Percentiles rank a stretch among this genome's conserved stretches.
Evolutionary conservation across 1,140 invertebrate species (phyloP).

Genomic region (Neodiprion virginianus): DNA sequence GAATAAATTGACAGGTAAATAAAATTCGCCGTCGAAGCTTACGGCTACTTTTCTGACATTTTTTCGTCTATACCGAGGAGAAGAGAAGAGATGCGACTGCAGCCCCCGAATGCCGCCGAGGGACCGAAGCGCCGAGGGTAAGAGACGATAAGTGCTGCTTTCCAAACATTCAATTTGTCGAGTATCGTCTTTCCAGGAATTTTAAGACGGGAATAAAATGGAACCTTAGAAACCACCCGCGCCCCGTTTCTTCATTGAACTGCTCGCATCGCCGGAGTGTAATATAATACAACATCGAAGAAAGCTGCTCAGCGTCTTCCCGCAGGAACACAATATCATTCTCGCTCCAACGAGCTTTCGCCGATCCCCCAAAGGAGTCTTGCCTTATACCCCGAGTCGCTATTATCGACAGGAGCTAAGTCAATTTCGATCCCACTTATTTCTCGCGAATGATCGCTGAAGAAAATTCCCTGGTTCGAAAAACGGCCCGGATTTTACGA

Average conservation of each 20-base stretch:
- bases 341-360: neutral
- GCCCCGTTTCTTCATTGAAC: neutral
- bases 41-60: too few relatives aligned
- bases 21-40: too few relatives aligned
- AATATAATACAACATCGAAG: neutral
- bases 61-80: neutral
- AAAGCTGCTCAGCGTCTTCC: neutral
- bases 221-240: conserved; percentile 8
- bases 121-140: neutral
- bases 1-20: too few relatives aligned
- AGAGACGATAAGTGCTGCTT: conserved; percentile 14
- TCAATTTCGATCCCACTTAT: too few relatives aligned
- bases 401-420: too few relatives aligned
- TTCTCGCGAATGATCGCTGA: too few relatives aligned
- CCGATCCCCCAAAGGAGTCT: neutral
- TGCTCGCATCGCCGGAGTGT: neutral
- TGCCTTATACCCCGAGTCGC: too few relatives aligned
- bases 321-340: neutral
- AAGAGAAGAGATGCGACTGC: neutral
- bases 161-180: conserved; percentile 51
- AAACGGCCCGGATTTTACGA: too few relatives aligned
- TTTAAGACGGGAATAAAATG: conserved; percentile 47
- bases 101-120: neutral
- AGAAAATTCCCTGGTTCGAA: too few relatives aligned
- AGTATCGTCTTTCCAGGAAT: conserved; percentile 53